A percentile compares a stretch with the other conserved stretches of the same genome.
Conservation (phyloP, 2,113 vertebrate genomes). For the Galemys pyrenaicus region DNA sequence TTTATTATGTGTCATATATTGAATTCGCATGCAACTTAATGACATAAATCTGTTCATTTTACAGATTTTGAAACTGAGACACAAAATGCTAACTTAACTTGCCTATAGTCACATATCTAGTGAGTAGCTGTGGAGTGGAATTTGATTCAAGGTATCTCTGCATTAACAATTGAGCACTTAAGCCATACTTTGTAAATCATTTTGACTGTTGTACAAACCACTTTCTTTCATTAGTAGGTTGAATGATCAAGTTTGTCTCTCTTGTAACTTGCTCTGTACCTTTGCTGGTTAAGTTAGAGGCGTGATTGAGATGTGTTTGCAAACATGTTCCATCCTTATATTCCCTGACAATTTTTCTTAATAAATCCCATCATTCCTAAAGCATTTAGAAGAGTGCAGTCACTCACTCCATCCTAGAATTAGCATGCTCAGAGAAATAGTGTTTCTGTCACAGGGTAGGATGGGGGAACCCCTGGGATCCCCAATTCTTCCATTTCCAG, state of each 20-base stretch:
- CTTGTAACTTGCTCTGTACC: background rate
- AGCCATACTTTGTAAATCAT: background rate
- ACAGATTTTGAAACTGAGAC: background rate
- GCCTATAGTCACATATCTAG: background rate
- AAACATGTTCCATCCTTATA: background rate
- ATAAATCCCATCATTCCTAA: background rate
- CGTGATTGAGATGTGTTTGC: fast-evolving
- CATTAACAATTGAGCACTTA: background rate
- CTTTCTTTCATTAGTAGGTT: background rate
- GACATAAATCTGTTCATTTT: background rate
- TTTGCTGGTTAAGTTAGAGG: background rate
- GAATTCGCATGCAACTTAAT: background rate
- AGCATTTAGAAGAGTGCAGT: background rate
- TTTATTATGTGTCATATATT: background rate
- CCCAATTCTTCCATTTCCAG: background rate
- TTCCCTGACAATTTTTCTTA: background rate
- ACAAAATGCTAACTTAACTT: background rate
- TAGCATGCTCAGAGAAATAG: constrained; percentile 22
- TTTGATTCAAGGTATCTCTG: background rate
- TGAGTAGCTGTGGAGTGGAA: background rate
- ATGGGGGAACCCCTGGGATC: no score
- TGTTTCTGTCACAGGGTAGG: no score
- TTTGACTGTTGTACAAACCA: background rate
- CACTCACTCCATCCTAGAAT: background rate
- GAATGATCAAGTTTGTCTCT: background rate